phyloP scores from a whole-genome alignment of 1,140 invertebrate species.

The Mycetomoellerius zeteki region DNA sequence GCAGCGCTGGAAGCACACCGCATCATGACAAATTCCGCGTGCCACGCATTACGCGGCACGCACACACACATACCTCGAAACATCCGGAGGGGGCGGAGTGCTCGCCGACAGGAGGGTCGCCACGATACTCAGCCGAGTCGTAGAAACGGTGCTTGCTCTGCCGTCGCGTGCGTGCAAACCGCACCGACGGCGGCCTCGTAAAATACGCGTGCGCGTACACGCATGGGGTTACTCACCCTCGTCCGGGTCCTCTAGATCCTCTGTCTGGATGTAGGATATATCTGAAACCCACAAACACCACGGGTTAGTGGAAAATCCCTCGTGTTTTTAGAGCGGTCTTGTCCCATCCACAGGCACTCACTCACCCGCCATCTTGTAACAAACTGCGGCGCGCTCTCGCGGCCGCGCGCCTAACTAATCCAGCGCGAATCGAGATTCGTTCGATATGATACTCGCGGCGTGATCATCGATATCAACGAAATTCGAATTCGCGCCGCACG shows the following conservation, averaged over 20 bases:
- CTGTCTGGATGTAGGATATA: constrained; percentile 83
- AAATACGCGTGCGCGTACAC: constrained; percentile 10
- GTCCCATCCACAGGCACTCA: constrained; percentile 84
- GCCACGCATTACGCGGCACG: constrained; percentile 33
- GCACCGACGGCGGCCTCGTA: background rate
- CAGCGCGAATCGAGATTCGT: constrained; percentile 52
- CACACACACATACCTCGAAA: constrained; percentile 49
- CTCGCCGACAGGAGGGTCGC: constrained; percentile 57
- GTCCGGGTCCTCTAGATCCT: constrained; percentile 80
- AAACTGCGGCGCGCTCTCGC: constrained; percentile 83
- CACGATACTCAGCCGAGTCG: constrained; percentile 53
- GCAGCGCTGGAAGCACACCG: constrained; percentile 20
- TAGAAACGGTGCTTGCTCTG: background rate
- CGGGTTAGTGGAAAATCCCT: constrained; percentile 83
- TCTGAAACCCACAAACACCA: constrained; percentile 86
- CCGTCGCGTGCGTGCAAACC: constrained; percentile 31
- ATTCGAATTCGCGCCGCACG: background rate
- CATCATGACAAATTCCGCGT: constrained; percentile 5
- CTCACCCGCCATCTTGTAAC: constrained; percentile 87
- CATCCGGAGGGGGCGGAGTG: background rate
- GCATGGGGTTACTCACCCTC: constrained; percentile 80
- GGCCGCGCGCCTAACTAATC: constrained; percentile 73
- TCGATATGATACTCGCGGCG: constrained; percentile 4
- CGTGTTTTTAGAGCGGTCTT: constrained; percentile 81
- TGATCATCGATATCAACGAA: constrained; percentile 54